Percentiles rank a stretch among this genome's conserved stretches.
These are phyloP conservation scores for Campopleginae sp. DNA, from an alignment of 2,888 invertebrate species.

Conservation along the genomic window DNA sequence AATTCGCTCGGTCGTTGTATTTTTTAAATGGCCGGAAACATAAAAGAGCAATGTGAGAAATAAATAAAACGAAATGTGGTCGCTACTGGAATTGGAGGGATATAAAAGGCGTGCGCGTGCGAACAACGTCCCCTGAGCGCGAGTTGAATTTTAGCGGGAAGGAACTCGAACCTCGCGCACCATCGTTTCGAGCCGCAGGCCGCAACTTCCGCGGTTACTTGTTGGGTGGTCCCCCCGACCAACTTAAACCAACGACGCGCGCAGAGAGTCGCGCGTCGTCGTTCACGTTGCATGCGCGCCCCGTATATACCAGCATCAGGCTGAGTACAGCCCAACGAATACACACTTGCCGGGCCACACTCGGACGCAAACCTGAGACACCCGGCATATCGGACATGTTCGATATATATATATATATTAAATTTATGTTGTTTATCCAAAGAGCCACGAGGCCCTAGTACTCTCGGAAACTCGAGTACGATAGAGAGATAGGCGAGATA, in stretches of 20 bases:
- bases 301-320: neutral
- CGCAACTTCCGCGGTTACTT: slow-evolving; percentile 76
- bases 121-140: slow-evolving; percentile 54
- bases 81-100: slow-evolving; percentile 14
- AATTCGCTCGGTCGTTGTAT: neutral
- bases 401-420: neutral
- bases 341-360: slow-evolving; percentile 43
- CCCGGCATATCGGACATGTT: slow-evolving; percentile 54
- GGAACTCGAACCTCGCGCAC: slow-evolving; percentile 41
- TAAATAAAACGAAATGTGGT: slow-evolving; percentile 13
- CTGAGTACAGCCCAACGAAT: slow-evolving; percentile 15
- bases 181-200: slow-evolving; percentile 69
- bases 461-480: slow-evolving; percentile 66
- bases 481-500: slow-evolving; percentile 54
- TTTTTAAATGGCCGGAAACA: neutral
- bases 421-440: slow-evolving; percentile 18
- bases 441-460: slow-evolving; percentile 38
- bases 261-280: slow-evolving; percentile 55
- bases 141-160: slow-evolving; percentile 32
- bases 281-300: neutral
- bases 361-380: slow-evolving; percentile 58
- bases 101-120: slow-evolving; percentile 41
- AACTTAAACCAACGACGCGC: slow-evolving; percentile 44
- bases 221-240: slow-evolving; percentile 76
- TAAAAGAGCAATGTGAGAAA: slow-evolving; percentile 20